Base-by-base conservation (phyloP, 2,888 invertebrate genomes). In the Amblyteles armatorius region DNA sequence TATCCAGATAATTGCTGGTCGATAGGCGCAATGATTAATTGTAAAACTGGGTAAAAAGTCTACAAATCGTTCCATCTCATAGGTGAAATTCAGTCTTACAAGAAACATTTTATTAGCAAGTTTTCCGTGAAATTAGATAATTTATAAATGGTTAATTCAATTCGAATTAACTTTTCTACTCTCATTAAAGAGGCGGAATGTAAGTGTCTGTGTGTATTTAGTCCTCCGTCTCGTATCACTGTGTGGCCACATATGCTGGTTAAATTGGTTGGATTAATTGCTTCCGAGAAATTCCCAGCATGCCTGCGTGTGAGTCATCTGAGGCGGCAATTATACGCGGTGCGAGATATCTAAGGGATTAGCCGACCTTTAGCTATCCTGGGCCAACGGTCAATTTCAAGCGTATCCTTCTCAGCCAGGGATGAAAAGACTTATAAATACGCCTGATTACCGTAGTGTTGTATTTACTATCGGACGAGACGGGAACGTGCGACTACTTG, bases 241-340 rank as follows among this genome's bases (percentile, higher is more conserved):
- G 29, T 22, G 48, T 52, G 44, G 48, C 69, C 36, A 79, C 65
- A 52, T 57, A 60, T 36, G 74, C 11, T 44, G 50, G 40, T 83
- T 19, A 71, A 83, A 85, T 79, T 87, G 60, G 52, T 78, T 73
- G 71, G 71, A 87, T 83, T 83, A 85, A 83, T 85, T 82, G 80
- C 36, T 80, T 71, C 76, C 50, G 79, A 60, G 73, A 82, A 84
- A 85, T 85, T 85, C 77, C n/a, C 63, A 83, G 68, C 29, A 65
- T 79, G 79, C 26, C 36, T 16, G 36, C 22, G 67, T 81, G 79
- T 85, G 82, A 84, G 52, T 85, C 87, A 84, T 82, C 72, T 50
- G 33, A 40, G 60, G 40, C 52, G 73, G 76, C 77, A 85, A 85
- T 85, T 85, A 77, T 57, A 76, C 72, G 40, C 44, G 60, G 71